Conservation (phyloP, 1,140 invertebrate species). For the Palaemon carinicauda region DNA sequence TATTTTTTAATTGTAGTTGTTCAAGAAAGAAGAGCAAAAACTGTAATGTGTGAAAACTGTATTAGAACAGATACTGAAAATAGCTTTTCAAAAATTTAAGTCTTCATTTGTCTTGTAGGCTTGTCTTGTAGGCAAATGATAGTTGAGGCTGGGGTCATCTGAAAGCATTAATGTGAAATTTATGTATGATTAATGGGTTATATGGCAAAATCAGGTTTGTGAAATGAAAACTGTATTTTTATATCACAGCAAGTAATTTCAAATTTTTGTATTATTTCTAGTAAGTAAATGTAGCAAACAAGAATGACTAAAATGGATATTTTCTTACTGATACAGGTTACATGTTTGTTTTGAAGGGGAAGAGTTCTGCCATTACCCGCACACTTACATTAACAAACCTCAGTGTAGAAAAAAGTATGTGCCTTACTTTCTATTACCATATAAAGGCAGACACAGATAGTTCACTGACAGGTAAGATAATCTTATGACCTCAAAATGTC, state of each 20-base stretch:
- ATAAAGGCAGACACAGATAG: conserved; percentile 1
- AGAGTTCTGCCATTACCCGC: neutral
- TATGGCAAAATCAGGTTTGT: too few species aligned
- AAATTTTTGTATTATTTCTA: neutral
- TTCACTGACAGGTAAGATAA: conserved; percentile 11
- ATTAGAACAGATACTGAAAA: too few species aligned
- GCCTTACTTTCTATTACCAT: conserved; percentile 27
- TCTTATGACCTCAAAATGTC: neutral
- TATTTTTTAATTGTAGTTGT: too few species aligned
- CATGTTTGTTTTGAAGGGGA: conserved; percentile 17
- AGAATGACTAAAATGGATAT: neutral
- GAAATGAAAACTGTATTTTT: neutral
- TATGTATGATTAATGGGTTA: too few species aligned
- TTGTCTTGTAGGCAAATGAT: neutral
- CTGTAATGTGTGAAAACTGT: too few species aligned
- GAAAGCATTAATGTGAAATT: neutral
- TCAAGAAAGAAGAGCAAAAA: too few species aligned
- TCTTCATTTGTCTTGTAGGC: too few species aligned
- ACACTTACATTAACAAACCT: neutral
- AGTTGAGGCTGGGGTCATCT: neutral
- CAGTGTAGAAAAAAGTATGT: neutral
- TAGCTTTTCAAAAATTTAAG: too few species aligned
- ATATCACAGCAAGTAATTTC: neutral
- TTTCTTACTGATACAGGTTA: conserved; percentile 8
- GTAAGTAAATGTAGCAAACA: too few species aligned